Conservation (phyloP, 2,888 invertebrate genomes). For the Hedya salicella region DNA sequence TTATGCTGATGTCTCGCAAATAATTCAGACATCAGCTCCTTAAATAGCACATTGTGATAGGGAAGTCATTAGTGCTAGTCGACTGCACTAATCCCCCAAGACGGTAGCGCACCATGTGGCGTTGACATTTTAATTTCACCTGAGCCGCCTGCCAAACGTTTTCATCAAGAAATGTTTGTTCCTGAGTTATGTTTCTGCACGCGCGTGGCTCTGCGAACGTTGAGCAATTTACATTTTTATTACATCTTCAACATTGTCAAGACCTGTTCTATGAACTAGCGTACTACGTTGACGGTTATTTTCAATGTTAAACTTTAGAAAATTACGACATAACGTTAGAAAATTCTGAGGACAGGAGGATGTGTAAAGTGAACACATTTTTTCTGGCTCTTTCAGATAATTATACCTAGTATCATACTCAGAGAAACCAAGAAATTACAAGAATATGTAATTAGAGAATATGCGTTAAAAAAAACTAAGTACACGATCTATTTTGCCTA, state of each 20-base stretch:
- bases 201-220: background rate
- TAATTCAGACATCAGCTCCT: constrained; percentile 9
- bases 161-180: constrained; percentile 42
- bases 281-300: background rate
- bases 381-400: too few species aligned
- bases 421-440: too few species aligned
- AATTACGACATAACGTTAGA: too few species aligned
- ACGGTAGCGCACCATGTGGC: constrained; percentile 29
- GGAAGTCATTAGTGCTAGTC: constrained; percentile 30
- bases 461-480: too few species aligned
- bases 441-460: too few species aligned
- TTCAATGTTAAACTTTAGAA: background rate
- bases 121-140: constrained; percentile 42
- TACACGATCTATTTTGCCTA: too few species aligned
- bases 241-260: constrained; percentile 31
- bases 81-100: constrained; percentile 33
- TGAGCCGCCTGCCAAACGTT: constrained; percentile 35
- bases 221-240: constrained; percentile 35
- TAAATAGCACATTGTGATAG: constrained; percentile 5
- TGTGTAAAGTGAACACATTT: too few species aligned
- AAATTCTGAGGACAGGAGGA: too few species aligned
- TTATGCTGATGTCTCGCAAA: too few species aligned
- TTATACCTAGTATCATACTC: too few species aligned
- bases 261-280: constrained; percentile 8
- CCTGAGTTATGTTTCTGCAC: constrained; percentile 24